Evolutionary conservation across 2,113 vertebrate species (phyloP), one percentile per base, ranked within the genome.

Genomic region (Silurus meridionalis): DNA sequence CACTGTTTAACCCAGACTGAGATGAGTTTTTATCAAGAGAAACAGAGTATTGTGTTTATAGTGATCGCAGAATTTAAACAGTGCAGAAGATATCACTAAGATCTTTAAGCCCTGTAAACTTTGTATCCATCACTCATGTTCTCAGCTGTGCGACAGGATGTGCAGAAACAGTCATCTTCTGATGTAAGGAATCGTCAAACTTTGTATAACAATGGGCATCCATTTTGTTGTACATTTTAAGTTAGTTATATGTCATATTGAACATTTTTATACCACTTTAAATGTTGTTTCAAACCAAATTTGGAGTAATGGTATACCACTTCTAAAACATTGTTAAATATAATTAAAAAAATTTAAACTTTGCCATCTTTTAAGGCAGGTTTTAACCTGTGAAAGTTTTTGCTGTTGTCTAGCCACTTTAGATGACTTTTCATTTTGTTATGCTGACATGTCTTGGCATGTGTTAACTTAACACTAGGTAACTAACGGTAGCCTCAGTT

Each of bases 321-420:
- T 79, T 78, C 25, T 25, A 28, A 79, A 79, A 10, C 77, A 37
- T 79, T 25, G n/a, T 79, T 58, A 79, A 79, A 79, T 79, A 57
- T 17, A 58, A 79, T 46, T 14, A 13, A 48, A 80, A 80, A 80
- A 21, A 28, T 58, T 10, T 21, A 8, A 46, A 52, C 74, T 77
- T 77, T 55, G 52, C 23, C 53, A 58, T 60, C 28, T 80, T 80
- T 61, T 61, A 19, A 61, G 57, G 28, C 78, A 80, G 78, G 78
- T 80, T 60, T 80, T 80, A 61, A 80, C 78, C 78, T 80, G 78
- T 80, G 57, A 21, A 25, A 37, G 78, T 21, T 61, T 80, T 80
- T 61, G 58, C 57, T 80, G 78, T 80, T 80, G 78, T 80, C 78
- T 80, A 61, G 28, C 4, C 28, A 46, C 19, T 21, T 61, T 28